Evolutionary conservation across 35 echinoderm and acorn worm genomes (phyloP).

Genomic region (Apostichopus parvimensis): DNA sequence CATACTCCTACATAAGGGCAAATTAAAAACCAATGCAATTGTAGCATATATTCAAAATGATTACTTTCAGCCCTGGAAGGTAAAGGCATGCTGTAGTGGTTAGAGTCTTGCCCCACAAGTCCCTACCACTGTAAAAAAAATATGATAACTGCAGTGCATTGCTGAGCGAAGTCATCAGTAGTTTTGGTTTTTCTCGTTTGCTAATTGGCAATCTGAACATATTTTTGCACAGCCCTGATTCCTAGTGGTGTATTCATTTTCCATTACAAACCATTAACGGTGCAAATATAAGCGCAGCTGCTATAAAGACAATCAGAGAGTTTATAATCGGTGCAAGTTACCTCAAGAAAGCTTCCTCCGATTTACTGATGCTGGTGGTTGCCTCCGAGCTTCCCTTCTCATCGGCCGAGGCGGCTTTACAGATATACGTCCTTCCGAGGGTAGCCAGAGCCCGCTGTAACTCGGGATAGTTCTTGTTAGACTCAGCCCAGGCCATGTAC

Average conservation of each 20-base stretch:
- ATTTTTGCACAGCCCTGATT: no score
- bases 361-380: conserved; percentile 43
- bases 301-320: no score
- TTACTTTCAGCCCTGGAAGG: no score
- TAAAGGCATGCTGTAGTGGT: not conserved
- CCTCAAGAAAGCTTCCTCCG: conserved; percentile 77
- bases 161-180: not conserved
- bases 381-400: conserved; percentile 51
- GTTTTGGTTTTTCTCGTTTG: no score
- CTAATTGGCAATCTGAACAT: no score
- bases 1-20: conserved; percentile 68
- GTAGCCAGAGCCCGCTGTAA: conserved; percentile 89
- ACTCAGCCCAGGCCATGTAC: conserved; percentile 76
- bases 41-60: no score
- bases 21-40: not conserved
- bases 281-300: no score
- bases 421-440: conserved; percentile 86
- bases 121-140: conserved; percentile 59
- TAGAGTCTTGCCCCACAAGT: conserved; percentile 56
- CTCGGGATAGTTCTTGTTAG: conserved; percentile 70
- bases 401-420: conserved; percentile 56
- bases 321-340: not conserved
- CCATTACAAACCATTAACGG: no score
- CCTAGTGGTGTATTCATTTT: no score
- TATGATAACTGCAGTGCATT: no score